Evolutionary conservation across 1,140 invertebrate genomes (phyloP).

Genomic region (Epicauta chinensis): DNA sequence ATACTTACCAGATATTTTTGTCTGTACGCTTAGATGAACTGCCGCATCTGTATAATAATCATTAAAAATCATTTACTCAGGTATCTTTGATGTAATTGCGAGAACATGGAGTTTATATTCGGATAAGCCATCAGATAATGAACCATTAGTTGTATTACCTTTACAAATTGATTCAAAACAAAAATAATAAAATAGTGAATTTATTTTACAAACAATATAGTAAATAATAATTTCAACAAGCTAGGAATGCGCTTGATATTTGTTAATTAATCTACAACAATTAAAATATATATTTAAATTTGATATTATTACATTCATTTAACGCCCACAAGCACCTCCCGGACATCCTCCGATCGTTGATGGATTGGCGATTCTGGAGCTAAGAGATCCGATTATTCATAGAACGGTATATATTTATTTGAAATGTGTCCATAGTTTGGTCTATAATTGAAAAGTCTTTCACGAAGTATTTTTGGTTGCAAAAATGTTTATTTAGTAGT

Average conservation of each 20-base stretch:
- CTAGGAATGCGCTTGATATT: neutral
- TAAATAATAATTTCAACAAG: neutral
- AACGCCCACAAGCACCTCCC: constrained; percentile 27
- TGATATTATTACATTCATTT: constrained; percentile 5
- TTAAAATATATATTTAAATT: neutral
- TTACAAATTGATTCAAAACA: constrained; percentile 43
- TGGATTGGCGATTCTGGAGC: too few species aligned
- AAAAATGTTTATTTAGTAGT: too few species aligned
- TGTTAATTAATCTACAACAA: constrained; percentile 1
- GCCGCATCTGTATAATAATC: too few species aligned
- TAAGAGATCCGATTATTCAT: too few species aligned
- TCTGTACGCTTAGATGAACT: too few species aligned
- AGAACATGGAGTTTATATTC: constrained; percentile 67
- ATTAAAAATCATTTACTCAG: too few species aligned
- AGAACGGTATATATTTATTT: too few species aligned
- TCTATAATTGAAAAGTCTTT: too few species aligned
- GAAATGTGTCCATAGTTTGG: too few species aligned
- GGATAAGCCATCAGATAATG: constrained; percentile 56
- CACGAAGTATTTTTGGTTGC: too few species aligned
- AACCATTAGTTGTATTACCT: constrained; percentile 60
- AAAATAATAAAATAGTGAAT: neutral
- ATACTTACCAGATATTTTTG: too few species aligned
- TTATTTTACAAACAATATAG: neutral
- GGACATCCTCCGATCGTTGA: constrained; percentile 26
- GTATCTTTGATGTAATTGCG: constrained; percentile 62